Percentiles rank a stretch among this genome's conserved stretches.
phyloP scores from a whole-genome alignment of 2,113 vertebrate genomes.

The Nothoprocta pentlandii region DNA sequence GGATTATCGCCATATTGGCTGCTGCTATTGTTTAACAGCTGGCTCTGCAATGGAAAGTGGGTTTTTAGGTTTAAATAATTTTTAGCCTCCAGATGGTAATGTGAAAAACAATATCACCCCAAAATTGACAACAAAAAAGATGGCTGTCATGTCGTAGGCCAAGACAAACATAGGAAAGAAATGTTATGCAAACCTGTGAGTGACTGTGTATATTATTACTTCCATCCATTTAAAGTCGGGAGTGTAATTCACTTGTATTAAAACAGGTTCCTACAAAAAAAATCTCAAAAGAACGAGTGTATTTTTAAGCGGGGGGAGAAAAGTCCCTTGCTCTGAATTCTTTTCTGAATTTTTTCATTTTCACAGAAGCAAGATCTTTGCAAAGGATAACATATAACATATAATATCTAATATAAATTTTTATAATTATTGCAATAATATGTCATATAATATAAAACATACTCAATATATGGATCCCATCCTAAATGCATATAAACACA shows the following conservation, averaged over 20 bases:
- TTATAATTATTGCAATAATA: neutral
- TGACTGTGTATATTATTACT: neutral
- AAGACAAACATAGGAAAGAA: neutral
- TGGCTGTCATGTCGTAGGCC: neutral
- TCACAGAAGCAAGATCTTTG: neutral
- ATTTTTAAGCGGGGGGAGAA: neutral
- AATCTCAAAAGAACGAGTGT: neutral
- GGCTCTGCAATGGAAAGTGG: neutral
- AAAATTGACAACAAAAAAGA: neutral
- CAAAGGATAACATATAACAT: neutral
- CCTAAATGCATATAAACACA: neutral
- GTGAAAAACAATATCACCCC: neutral
- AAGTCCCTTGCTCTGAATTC: neutral
- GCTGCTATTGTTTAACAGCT: constrained; percentile 23
- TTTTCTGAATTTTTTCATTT: neutral
- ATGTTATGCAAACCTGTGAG: neutral
- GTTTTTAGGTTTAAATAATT: constrained; percentile 50
- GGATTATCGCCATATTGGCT: constrained; percentile 9
- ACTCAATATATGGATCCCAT: neutral
- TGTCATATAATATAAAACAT: neutral
- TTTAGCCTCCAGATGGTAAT: constrained; percentile 33
- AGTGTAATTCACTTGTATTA: neutral
- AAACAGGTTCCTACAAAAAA: neutral
- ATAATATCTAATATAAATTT: neutral
- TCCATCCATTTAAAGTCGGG: neutral